Evolutionary conservation across 2,797 vertebrate species (phyloP).

Genomic region (Falco biarmicus): DNA sequence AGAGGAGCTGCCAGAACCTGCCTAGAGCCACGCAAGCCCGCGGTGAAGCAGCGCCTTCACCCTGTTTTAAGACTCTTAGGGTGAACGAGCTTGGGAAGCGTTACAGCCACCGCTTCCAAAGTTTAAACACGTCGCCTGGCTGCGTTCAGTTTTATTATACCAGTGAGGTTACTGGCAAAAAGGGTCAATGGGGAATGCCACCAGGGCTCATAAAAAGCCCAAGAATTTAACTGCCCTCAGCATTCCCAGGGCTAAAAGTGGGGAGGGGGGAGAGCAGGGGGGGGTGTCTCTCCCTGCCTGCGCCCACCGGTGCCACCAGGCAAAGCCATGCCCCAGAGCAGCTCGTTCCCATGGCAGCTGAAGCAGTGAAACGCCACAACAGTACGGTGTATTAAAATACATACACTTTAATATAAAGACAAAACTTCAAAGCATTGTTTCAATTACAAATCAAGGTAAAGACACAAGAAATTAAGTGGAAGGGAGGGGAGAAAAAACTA

Average conservation of each 20-base stretch:
- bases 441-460: conserved; percentile 69
- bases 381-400: conserved; percentile 72
- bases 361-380: conserved; percentile 44
- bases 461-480: conserved; percentile 48
- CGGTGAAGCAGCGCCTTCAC: not conserved
- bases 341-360: not conserved
- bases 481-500: conserved; percentile 20
- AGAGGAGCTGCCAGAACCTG: too few relatives aligned
- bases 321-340: not conserved
- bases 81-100: rapidly evolving
- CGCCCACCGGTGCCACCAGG: not conserved
- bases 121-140: not conserved
- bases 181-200: rapidly evolving
- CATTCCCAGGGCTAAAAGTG: not conserved
- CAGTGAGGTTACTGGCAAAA: not conserved
- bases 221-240: not conserved
- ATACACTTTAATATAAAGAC: conserved; percentile 71
- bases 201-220: not conserved
- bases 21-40: not conserved
- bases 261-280: not conserved
- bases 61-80: rapidly evolving
- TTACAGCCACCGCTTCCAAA: rapidly evolving
- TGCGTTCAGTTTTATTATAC: rapidly evolving
- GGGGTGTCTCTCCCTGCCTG: not conserved
- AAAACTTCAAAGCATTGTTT: conserved; percentile 67